Conservation (phyloP, 2,113 vertebrate species). For the Lepisosteus oculatus region DNA sequence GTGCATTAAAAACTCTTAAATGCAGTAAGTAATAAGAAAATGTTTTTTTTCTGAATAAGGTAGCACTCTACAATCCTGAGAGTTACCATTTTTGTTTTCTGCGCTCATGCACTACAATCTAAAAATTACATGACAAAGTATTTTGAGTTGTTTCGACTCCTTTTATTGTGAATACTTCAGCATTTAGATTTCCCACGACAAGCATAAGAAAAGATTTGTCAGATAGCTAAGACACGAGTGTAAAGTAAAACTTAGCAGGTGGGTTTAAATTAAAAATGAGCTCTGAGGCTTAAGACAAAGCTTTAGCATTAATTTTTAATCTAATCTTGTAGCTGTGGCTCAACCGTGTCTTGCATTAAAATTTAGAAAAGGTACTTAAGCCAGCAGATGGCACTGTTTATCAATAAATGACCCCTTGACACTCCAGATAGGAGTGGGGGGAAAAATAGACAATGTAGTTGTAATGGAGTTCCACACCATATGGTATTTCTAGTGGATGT, state of each 20-base stretch:
- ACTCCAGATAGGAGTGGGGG: not conserved
- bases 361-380: not conserved
- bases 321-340: slow-evolving; percentile 16
- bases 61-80: too few relatives aligned
- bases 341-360: not conserved
- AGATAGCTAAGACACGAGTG: slow-evolving; percentile 31
- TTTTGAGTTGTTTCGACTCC: not conserved
- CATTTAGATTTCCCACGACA: slow-evolving; percentile 35
- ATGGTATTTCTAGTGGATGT: slow-evolving; percentile 18
- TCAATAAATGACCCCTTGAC: slow-evolving; percentile 27
- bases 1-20: too few relatives aligned
- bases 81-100: too few relatives aligned
- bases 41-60: too few relatives aligned
- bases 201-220: slow-evolving; percentile 33
- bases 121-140: not conserved
- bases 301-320: slow-evolving; percentile 34
- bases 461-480: slow-evolving; percentile 12
- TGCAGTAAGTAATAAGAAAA: too few relatives aligned
- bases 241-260: slow-evolving; percentile 36
- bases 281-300: slow-evolving; percentile 31
- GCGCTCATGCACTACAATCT: too few relatives aligned
- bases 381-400: slow-evolving; percentile 59
- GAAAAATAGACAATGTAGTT: not conserved
- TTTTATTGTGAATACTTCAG: slow-evolving; percentile 29
- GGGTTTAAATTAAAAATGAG: slow-evolving; percentile 42